phyloP scores from a whole-genome alignment of 1,140 invertebrate species.

The Fopius arisanus region DNA sequence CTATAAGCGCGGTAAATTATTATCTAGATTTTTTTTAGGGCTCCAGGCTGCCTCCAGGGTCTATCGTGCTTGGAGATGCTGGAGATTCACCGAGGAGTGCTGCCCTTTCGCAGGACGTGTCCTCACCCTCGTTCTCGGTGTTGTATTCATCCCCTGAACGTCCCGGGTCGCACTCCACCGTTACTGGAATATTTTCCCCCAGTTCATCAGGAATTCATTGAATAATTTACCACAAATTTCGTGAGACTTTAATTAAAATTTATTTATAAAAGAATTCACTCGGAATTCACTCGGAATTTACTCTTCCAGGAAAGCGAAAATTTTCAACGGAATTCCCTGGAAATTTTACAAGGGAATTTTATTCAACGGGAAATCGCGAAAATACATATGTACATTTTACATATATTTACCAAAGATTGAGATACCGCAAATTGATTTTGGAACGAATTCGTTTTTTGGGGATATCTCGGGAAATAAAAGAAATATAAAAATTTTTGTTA shows the following conservation, averaged over 20 bases:
- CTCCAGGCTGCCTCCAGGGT: conserved; percentile 35
- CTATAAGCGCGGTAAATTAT: background rate
- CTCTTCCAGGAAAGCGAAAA: too few species aligned
- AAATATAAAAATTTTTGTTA: background rate
- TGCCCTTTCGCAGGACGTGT: conserved; percentile 52
- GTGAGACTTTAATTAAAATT: too few species aligned
- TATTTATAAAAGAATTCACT: too few species aligned
- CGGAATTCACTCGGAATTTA: too few species aligned
- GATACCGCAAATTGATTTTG: too few species aligned
- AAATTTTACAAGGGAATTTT: too few species aligned
- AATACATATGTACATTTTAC: too few species aligned
- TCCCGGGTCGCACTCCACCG: conserved; percentile 38
- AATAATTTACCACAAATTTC: background rate
- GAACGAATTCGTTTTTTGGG: too few species aligned
- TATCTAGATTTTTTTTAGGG: background rate
- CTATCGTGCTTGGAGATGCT: conserved; percentile 44
- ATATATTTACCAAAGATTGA: too few species aligned
- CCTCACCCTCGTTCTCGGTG: conserved; percentile 50
- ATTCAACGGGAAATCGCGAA: too few species aligned
- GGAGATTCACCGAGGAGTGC: conserved; percentile 49
- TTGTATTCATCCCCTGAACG: conserved; percentile 42
- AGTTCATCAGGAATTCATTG: background rate
- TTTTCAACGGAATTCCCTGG: too few species aligned
- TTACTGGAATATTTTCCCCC: conserved; percentile 24
- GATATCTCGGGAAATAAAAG: background rate